A percentile compares a stretch with the other conserved stretches of the same genome.
These are phyloP conservation scores for Setipinna tenuifilis DNA, from an alignment of 2,797 vertebrate species.

Conservation along the genomic window DNA sequence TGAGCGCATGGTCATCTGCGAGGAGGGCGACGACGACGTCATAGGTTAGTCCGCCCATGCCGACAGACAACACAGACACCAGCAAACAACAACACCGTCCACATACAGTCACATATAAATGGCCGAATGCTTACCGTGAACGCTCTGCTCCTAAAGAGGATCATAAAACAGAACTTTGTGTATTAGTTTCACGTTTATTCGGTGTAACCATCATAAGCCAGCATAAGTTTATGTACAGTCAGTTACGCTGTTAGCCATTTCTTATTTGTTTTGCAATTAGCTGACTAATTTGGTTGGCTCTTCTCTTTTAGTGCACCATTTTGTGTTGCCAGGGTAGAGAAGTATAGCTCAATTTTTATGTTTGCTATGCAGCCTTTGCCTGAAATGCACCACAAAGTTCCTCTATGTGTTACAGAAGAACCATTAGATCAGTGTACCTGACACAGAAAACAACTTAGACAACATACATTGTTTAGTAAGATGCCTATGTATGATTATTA, in stretches of 20 bases:
- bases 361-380: too few species aligned
- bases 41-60: conserved; percentile 69
- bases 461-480: neutral
- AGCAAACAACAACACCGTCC: neutral
- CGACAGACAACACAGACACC: neutral
- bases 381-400: too few species aligned
- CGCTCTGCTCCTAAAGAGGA: too few species aligned
- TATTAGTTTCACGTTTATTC: neutral
- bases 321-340: neutral
- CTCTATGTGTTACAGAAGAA: too few species aligned
- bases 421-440: too few species aligned
- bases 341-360: neutral
- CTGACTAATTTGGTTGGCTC: neutral
- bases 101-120: neutral
- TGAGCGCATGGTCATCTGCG: conserved; percentile 85
- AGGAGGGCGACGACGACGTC: conserved; percentile 83
- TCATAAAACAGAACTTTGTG: too few species aligned
- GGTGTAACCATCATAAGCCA: neutral
- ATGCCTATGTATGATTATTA: too few species aligned
- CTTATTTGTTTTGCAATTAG: neutral
- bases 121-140: neutral
- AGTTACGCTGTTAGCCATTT: neutral
- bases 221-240: neutral
- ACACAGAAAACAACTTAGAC: neutral
- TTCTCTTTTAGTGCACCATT: neutral